Percentiles rank a stretch among this genome's conserved stretches.
phyloP scores from a whole-genome alignment of 2,113 vertebrate species.

The Bambusicola thoracicus region DNA sequence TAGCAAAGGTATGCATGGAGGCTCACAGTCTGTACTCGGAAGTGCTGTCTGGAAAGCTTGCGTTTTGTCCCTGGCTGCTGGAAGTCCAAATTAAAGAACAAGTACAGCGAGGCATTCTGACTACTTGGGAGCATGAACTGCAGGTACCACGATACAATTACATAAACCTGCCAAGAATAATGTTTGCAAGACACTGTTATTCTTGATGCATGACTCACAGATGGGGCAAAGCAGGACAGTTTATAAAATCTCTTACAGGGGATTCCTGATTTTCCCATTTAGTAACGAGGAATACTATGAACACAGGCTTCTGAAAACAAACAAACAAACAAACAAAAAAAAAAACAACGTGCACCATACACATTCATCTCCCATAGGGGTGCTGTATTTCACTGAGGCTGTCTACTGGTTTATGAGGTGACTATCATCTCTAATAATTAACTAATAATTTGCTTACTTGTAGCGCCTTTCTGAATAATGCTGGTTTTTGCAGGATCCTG shows the following conservation, averaged over 20 bases:
- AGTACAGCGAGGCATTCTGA: background rate
- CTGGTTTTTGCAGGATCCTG: background rate
- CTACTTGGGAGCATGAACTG: background rate
- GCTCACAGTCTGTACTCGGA: background rate
- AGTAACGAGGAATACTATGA: background rate
- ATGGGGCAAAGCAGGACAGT: background rate
- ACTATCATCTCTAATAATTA: background rate
- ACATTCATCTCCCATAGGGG: background rate
- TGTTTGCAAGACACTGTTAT: background rate
- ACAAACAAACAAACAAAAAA: too few species aligned
- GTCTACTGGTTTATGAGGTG: background rate
- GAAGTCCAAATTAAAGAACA: background rate
- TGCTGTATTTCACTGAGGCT: background rate
- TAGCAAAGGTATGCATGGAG: background rate
- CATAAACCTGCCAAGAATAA: background rate
- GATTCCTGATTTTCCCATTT: background rate
- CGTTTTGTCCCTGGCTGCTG: background rate
- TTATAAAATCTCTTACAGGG: background rate
- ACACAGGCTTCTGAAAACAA: background rate
- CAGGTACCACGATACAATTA: background rate
- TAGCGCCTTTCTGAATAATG: background rate
- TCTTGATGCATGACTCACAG: background rate
- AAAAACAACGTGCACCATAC: rapidly evolving
- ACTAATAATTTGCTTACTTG: background rate
- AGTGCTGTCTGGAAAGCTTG: background rate